Evolutionary conservation across 2,888 invertebrate genomes (phyloP), one percentile per base, ranked within the genome.

Genomic region (Parnassius orleans): DNA sequence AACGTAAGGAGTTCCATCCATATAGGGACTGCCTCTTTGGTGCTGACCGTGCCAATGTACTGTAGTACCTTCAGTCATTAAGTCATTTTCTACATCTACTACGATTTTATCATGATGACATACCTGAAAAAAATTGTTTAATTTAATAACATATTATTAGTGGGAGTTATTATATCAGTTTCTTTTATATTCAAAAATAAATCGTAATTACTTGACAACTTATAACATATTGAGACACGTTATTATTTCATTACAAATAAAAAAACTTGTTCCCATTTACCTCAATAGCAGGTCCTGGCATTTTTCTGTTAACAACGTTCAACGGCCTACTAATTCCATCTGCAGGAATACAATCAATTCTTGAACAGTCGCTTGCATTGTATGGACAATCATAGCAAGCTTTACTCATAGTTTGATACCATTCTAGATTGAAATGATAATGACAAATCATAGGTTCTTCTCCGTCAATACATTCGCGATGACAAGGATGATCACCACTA

Each of bases 11-110:
- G 97, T 97, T 0, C 97, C 97, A 69, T 98, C 97, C 97, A 97
- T 97, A 77, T 95, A 97, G 0, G 97, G 97, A 0, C 94, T 94
- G 0, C 93, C 93, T 58, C 88, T 86, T 82, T 97, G 96, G 76
- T 97, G 97, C 75, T 96, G 94, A 0, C 98, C 98, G 76, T 98
- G 98, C 98, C 98, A 98, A 77, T 98, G 98, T 19, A 98, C 94
- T 0, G 96, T 95, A 0, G 97, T 97, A 24, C 95, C 95, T 78
- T 97, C 97, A 0, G 95, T 95, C 76, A 94, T 92, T 80, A 98
- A 80, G 65, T 93, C 92, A 77, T 98, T 98, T 68, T 94, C 93
- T 9, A 98, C 95, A 75, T 97, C 96, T 0, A 97, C 97, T 41
- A 96, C 93, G 3, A 98, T 90, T 42, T 93, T 93, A 77, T 98